Percentiles rank a stretch among this genome's conserved stretches.
Conservation (phyloP, 2,888 invertebrate species). For the Drosophila borborema region DNA sequence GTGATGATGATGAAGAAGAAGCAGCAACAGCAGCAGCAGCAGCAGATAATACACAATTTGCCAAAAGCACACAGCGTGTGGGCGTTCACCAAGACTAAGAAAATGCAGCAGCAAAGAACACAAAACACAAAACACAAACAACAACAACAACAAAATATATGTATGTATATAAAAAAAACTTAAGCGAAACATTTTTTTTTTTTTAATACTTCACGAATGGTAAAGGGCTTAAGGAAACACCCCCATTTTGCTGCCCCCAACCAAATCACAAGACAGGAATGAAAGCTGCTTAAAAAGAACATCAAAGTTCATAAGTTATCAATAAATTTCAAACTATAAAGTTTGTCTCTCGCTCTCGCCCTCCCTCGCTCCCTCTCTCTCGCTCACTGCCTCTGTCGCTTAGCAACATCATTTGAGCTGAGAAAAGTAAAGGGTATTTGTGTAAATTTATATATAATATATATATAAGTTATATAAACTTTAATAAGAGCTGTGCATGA, state of each 20-base stretch:
- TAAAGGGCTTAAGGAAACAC: conserved; percentile 1
- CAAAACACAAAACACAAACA: too few relatives aligned
- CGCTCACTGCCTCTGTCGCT: background rate
- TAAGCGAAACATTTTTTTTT: conserved; percentile 1
- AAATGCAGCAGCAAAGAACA: conserved; percentile 38
- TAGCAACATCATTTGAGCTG: background rate
- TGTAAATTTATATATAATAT: background rate
- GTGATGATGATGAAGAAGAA: background rate
- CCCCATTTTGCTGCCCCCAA: background rate
- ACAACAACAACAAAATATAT: background rate
- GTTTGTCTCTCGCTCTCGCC: background rate
- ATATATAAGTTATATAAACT: too few relatives aligned
- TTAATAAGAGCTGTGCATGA: background rate
- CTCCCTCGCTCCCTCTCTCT: background rate
- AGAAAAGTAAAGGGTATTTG: background rate
- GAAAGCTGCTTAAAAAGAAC: conserved; percentile 3
- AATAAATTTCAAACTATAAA: conserved; percentile 4
- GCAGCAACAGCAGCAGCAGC: background rate
- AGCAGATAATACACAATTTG: conserved; percentile 18
- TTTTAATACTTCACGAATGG: conserved; percentile 2
- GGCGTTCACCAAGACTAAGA: conserved; percentile 15
- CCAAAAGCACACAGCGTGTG: background rate
- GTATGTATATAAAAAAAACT: background rate
- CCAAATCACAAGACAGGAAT: background rate
- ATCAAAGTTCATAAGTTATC: conserved; percentile 7